A percentile compares a stretch with the other conserved stretches of the same genome.
phyloP scores from a whole-genome alignment of 2,888 invertebrate species.

The Amblyteles armatorius region DNA sequence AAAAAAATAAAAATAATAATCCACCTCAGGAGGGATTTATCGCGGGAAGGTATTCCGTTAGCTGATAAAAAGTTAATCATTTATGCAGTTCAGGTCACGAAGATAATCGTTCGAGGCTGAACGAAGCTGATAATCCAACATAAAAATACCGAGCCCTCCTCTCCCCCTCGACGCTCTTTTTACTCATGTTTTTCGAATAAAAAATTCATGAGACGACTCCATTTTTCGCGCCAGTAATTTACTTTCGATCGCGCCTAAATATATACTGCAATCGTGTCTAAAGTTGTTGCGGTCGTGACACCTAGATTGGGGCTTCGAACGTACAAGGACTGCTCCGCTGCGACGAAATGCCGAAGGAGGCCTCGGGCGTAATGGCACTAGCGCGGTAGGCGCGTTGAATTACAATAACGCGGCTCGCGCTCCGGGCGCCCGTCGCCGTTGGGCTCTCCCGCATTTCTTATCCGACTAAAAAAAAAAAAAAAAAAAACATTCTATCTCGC shows the following conservation, averaged over 20 bases:
- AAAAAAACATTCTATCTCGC: conserved; percentile 17
- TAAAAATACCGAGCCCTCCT: background rate
- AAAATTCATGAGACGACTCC: background rate
- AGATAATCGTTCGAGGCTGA: conserved; percentile 62
- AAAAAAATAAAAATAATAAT: background rate
- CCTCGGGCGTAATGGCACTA: conserved; percentile 57
- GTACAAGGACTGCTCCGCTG: conserved; percentile 51
- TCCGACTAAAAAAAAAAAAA: conserved; percentile 10
- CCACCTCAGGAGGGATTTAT: background rate
- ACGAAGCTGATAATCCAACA: background rate
- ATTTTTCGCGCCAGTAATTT: conserved; percentile 1
- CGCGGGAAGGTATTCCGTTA: background rate
- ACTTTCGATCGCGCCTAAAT: background rate
- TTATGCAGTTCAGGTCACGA: conserved; percentile 3
- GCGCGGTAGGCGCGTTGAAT: conserved; percentile 61
- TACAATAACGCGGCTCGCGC: conserved; percentile 50
- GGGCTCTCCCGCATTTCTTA: conserved; percentile 38
- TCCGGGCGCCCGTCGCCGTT: conserved; percentile 16
- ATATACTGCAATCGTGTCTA: conserved; percentile 4
- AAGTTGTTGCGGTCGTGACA: conserved; percentile 42
- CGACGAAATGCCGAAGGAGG: conserved; percentile 45
- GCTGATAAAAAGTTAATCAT: conserved; percentile 29
- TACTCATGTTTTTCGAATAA: no score
- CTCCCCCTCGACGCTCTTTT: no score
- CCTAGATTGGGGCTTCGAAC: conserved; percentile 30